phyloP scores from a whole-genome alignment of 2,888 invertebrate species.

The Heliconius aoede region DNA sequence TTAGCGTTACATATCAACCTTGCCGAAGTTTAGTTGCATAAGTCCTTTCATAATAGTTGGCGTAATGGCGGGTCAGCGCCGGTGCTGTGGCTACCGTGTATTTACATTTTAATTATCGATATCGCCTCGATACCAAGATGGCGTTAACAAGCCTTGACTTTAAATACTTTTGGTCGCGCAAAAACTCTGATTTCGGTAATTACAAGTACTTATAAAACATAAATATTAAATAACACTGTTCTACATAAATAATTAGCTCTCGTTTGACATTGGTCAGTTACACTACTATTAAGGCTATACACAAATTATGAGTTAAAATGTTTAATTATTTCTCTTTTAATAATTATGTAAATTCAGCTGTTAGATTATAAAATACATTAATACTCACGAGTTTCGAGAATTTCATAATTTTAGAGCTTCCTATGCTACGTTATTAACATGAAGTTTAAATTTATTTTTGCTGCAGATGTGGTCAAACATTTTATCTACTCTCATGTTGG shows the following conservation, averaged over 20 bases:
- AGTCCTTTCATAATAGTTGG: conserved; percentile 60
- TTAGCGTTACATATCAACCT: conserved; percentile 61
- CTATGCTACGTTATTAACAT: conserved; percentile 3
- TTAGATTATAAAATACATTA: not conserved
- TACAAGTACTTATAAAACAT: conserved; percentile 35
- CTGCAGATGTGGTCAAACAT: conserved; percentile 3
- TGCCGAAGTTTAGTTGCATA: conserved; percentile 65
- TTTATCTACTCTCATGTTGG: not conserved
- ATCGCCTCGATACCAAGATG: conserved; percentile 32
- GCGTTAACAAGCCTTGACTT: conserved; percentile 38
- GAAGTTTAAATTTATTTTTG: conserved; percentile 8
- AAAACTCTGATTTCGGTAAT: conserved; percentile 30
- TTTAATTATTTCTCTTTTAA: not conserved
- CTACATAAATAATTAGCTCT: conserved; percentile 6
- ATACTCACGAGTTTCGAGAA: not conserved
- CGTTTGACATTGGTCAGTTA: conserved; percentile 1
- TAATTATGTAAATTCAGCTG: conserved; percentile 12
- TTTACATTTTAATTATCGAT: conserved; percentile 54
- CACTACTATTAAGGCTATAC: conserved; percentile 1
- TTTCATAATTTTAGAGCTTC: conserved; percentile 16
- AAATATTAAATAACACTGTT: conserved; percentile 26
- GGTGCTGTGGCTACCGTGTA: conserved; percentile 48
- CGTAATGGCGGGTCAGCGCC: conserved; percentile 53
- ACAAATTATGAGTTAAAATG: not conserved
- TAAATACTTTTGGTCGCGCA: conserved; percentile 35